These are phyloP conservation scores for Hydraecia micacea DNA, from an alignment of 2,888 invertebrate species.

Conservation along the genomic window DNA sequence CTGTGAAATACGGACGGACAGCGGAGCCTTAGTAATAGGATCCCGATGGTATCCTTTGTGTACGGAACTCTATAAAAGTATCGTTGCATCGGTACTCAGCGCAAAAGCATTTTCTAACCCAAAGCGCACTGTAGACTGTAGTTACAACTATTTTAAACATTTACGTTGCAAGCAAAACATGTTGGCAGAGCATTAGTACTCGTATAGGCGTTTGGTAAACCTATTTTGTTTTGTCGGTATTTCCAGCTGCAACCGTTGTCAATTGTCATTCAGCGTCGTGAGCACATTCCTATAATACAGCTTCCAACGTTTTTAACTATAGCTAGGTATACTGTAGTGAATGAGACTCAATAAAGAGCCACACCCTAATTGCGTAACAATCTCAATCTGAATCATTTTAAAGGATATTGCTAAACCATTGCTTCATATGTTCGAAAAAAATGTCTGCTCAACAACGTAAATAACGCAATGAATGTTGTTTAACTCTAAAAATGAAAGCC, in stretches of 20 bases:
- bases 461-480: no score
- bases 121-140: not conserved
- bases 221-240: slow-evolving; percentile 33
- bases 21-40: not conserved
- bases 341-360: no score
- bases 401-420: no score
- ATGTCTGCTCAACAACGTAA: no score
- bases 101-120: not conserved
- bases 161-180: slow-evolving; percentile 18
- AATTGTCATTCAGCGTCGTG: slow-evolving; percentile 36
- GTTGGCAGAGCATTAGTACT: slow-evolving; percentile 9
- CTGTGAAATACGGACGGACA: not conserved
- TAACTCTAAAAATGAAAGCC: no score
- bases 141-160: slow-evolving; percentile 11
- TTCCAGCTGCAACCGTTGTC: slow-evolving; percentile 24
- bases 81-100: not conserved
- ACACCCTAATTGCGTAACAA: no score
- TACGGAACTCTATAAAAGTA: not conserved
- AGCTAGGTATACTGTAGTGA: no score
- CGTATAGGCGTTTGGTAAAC: not conserved
- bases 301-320: not conserved
- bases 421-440: no score
- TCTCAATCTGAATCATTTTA: no score
- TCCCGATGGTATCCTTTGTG: not conserved
- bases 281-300: slow-evolving; percentile 2